Evolutionary conservation across 2,113 vertebrate genomes (phyloP), one percentile per base, ranked within the genome.

Genomic region (Mola mola): DNA sequence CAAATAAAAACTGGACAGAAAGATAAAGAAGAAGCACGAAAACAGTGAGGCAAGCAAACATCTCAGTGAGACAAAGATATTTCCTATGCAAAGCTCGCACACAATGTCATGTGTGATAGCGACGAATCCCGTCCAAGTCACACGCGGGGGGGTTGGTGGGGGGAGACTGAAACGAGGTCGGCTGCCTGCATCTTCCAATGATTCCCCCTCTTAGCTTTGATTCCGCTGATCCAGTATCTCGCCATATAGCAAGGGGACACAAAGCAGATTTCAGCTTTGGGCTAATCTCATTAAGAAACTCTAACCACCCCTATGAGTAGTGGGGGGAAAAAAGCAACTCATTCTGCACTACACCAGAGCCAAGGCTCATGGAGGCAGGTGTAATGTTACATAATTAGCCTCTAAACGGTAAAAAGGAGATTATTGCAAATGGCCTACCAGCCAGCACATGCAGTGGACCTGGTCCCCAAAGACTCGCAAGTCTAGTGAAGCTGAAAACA

Each of bases 351-450:
- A 67, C 81, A 81, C 87, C 87, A 86, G 81, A 87, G 81, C 80
- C 59, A 73, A 70, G 80, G 89, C 89, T 90, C 87, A 87, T 67
- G 78, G 88, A 92, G 88, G 89, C 91, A 93, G 92, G 91, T 93
- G 90, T 92, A 92, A 90, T 90, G 90, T 92, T 93, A 91, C 88
- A 89, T 92, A 92, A 93, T 93, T 93, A 93, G 88, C 87, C 88
- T 87, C 88, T 92, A 93, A 93, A 92, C 77, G 88, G 85, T 91
- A 91, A 91, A 93, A 92, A 92, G 91, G 88, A 92, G 92, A 93
- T 93, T 92, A 92, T 91, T 90, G 87, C 90, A 89, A 90, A 91
- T 90, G 81, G 83, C 82, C 84, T 83, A 85, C 87, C 84, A 90
- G 89, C 87, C 88, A 85, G 87, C 86, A 89, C 89, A 89, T 88